Conservation (phyloP, 2,888 invertebrate genomes). For the Amblyteles armatorius region DNA sequence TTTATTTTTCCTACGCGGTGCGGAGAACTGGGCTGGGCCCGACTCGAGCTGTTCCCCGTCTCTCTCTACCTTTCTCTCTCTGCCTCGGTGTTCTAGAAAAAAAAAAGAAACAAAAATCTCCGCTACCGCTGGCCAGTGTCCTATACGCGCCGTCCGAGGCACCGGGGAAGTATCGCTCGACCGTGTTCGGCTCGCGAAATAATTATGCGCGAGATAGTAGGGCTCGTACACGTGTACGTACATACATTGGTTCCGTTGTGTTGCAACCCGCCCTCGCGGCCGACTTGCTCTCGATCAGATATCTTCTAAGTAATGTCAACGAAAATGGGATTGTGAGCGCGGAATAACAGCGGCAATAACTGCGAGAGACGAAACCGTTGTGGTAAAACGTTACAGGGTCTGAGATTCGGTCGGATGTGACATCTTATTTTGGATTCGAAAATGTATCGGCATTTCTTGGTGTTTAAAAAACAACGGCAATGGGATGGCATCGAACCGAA, state of each 20-base stretch:
- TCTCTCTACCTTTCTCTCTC: background rate
- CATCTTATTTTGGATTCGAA: no score
- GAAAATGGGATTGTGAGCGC: background rate
- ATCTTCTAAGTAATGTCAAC: conserved; percentile 23
- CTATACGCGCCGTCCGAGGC: background rate
- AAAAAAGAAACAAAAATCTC: conserved; percentile 13
- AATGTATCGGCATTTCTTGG: no score
- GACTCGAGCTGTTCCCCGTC: background rate
- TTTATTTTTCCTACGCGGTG: conserved; percentile 32
- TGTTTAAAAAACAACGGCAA: no score
- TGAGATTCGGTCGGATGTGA: no score
- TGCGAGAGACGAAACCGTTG: background rate
- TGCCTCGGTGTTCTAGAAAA: conserved; percentile 9
- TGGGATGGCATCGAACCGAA: no score
- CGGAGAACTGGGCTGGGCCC: conserved; percentile 4
- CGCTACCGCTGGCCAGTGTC: conserved; percentile 2
- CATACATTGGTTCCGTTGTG: conserved; percentile 71
- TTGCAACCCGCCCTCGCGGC: conserved; percentile 27
- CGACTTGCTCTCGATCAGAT: conserved; percentile 38
- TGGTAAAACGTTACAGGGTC: background rate
- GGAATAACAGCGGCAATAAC: background rate
- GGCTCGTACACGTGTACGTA: conserved; percentile 80
- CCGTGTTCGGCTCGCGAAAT: conserved; percentile 47
- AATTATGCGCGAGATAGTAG: conserved; percentile 78
- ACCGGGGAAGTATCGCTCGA: background rate